Conservation (phyloP, 2,797 vertebrate genomes). For the Anableps anableps region DNA sequence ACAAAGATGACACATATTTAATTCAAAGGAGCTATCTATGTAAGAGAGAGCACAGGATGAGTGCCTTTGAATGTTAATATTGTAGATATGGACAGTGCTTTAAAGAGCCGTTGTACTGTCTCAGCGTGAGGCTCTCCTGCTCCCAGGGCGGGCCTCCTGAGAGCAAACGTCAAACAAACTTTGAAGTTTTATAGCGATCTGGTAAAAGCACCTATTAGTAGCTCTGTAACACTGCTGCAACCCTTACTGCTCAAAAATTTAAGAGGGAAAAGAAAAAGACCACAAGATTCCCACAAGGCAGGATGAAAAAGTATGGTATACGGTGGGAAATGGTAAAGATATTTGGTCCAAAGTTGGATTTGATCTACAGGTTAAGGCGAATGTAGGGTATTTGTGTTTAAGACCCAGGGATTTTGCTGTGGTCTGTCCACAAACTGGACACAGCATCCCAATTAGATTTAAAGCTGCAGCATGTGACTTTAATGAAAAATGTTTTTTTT, state of each 20-base stretch:
- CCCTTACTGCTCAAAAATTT: constrained; percentile 21
- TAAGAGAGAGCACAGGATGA: constrained; percentile 27
- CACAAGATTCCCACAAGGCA: too few relatives aligned
- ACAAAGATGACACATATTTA: constrained; percentile 60
- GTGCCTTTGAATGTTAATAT: constrained; percentile 64
- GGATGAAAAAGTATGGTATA: not conserved
- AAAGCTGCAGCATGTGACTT: too few relatives aligned
- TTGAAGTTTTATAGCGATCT: constrained; percentile 65
- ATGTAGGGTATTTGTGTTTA: not conserved
- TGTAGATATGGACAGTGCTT: constrained; percentile 45
- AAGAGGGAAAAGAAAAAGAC: constrained; percentile 17
- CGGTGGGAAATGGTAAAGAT: constrained; percentile 4
- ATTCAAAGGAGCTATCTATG: constrained; percentile 48
- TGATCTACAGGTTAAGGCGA: constrained; percentile 35
- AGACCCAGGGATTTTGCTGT: not conserved
- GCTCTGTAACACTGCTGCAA: constrained; percentile 27
- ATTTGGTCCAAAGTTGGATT: constrained; percentile 19
- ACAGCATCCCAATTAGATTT: not conserved
- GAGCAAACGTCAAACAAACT: constrained; percentile 68
- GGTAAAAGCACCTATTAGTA: constrained; percentile 63
- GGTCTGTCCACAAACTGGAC: not conserved
- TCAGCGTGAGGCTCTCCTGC: constrained; percentile 42
- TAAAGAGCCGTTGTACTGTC: constrained; percentile 50
- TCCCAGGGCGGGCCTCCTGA: constrained; percentile 53
- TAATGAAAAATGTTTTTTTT: too few relatives aligned